Evolutionary conservation across 2,113 vertebrate genomes (phyloP).

Genomic region (Fulmarus glacialis): DNA sequence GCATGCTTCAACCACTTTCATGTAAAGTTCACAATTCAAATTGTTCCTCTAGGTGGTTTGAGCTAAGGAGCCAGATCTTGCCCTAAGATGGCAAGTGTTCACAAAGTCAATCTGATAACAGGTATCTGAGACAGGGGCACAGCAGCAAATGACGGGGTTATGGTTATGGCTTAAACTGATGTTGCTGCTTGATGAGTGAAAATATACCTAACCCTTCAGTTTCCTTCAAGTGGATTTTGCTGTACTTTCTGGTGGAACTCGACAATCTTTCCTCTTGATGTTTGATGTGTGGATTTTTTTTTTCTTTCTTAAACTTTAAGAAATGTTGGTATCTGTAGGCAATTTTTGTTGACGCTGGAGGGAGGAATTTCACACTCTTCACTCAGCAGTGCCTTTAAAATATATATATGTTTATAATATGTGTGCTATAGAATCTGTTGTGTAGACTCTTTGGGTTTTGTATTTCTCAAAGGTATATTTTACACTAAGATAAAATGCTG

Average conservation of each 20-base stretch:
- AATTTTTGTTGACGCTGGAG: neutral
- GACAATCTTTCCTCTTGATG: neutral
- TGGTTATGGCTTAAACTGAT: neutral
- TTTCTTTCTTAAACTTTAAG: neutral
- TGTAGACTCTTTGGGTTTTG: neutral
- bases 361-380: constrained; percentile 19
- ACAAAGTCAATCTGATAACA: neutral
- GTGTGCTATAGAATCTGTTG: neutral
- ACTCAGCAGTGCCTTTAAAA: neutral
- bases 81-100: neutral
- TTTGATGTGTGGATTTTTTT: neutral
- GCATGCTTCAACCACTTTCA: fast-evolving
- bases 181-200: neutral
- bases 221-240: neutral
- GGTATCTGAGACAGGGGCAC: neutral
- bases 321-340: neutral
- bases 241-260: neutral
- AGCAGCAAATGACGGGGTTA: fast-evolving
- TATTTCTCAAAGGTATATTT: neutral
- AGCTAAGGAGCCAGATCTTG: neutral
- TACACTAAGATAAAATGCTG: neutral
- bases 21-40: neutral
- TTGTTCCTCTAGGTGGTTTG: neutral
- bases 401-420: neutral
- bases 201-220: neutral